Conservation (phyloP, 1,140 invertebrate genomes). For the Drosophila kurseongensis region DNA sequence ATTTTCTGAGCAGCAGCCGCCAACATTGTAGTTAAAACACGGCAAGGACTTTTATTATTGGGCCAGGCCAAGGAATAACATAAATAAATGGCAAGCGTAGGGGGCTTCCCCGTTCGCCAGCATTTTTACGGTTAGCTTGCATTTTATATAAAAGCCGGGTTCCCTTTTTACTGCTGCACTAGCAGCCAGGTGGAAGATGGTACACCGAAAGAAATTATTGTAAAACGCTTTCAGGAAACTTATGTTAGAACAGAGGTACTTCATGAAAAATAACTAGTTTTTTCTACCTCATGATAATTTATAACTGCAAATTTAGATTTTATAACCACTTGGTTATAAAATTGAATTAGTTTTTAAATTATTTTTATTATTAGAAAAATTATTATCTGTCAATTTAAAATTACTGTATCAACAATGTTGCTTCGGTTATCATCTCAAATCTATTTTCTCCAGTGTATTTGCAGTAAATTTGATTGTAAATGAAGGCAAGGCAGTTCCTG, state of each 20-base stretch:
- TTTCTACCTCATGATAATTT: no score
- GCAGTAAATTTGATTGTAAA: slow-evolving; percentile 70
- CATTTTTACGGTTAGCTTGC: slow-evolving; percentile 72
- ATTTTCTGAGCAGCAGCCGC: slow-evolving; percentile 54
- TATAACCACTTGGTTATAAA: no score
- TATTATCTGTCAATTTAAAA: no score
- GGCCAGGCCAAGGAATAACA: slow-evolving; percentile 51
- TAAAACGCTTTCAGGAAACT: no score
- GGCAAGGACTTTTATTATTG: slow-evolving; percentile 43
- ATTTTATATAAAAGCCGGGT: slow-evolving; percentile 60
- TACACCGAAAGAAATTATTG: slow-evolving; percentile 5
- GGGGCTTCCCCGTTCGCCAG: slow-evolving; percentile 23
- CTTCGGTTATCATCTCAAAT: no score
- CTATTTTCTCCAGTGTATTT: slow-evolving; percentile 24
- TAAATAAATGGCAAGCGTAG: slow-evolving; percentile 47
- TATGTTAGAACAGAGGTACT: no score
- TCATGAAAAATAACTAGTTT: no score
- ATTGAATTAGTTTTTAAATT: no score
- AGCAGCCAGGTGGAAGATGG: slow-evolving; percentile 35
- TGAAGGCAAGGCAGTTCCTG: slow-evolving; percentile 23
- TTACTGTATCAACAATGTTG: no score
- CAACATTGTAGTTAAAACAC: slow-evolving; percentile 65
- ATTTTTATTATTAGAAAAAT: no score
- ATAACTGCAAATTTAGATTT: no score
- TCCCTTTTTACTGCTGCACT: slow-evolving; percentile 50